These are phyloP conservation scores for Pseudomyrmex concolor DNA, from an alignment of 1,140 invertebrate species.

Conservation along the genomic window DNA sequence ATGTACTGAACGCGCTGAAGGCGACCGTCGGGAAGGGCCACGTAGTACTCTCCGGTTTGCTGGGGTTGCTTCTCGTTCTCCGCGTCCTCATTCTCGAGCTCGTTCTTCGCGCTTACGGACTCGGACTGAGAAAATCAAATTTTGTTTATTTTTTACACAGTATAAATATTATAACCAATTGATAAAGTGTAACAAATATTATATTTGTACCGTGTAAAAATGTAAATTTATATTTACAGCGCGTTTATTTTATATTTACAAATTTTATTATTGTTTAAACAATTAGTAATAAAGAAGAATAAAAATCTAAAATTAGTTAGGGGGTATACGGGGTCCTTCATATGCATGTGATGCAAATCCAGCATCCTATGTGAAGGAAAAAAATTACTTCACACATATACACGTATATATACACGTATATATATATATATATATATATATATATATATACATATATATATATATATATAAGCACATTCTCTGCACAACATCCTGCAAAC, in stretches of 20 bases:
- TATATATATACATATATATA: no score
- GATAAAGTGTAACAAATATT: no score
- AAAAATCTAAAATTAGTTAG: no score
- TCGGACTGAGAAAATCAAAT: conserved; percentile 73
- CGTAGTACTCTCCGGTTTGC: conserved; percentile 84
- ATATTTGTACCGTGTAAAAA: neutral
- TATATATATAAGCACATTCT: no score
- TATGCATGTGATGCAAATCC: no score
- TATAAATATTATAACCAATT: neutral
- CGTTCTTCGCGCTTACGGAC: conserved; percentile 78
- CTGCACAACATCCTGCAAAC: no score
- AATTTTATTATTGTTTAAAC: neutral
- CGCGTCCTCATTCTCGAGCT: conserved; percentile 78
- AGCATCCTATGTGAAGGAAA: no score
- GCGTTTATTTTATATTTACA: neutral
- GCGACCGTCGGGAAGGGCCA: conserved; percentile 85
- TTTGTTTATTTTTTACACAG: neutral
- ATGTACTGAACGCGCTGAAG: conserved; percentile 85
- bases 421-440: no score
- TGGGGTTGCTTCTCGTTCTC: conserved; percentile 74
- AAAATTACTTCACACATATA: no score
- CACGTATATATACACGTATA: no score
- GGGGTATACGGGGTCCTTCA: no score
- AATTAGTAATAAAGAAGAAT: no score
- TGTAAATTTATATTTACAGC: neutral